phyloP scores from a whole-genome alignment of 2,113 vertebrate genomes.

The Andinoacara biseriatus region DNA sequence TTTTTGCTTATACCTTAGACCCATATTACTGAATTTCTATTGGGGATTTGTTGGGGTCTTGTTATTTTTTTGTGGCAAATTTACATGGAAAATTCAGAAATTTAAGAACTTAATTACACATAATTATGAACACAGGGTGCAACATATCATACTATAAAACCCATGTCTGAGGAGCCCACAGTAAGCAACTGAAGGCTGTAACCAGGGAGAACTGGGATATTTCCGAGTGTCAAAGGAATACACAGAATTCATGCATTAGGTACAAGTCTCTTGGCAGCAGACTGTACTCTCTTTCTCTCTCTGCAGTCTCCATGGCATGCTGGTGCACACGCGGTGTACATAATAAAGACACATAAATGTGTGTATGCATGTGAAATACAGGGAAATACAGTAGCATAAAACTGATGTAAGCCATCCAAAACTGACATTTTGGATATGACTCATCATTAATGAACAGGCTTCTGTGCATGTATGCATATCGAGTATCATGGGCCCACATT shows the following conservation, averaged over 20 bases:
- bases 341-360: too few species aligned
- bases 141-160: background rate
- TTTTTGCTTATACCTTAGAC: background rate
- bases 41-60: background rate
- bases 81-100: too few species aligned
- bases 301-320: background rate
- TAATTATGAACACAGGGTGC: background rate
- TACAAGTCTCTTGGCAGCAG: background rate
- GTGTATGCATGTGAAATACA: too few species aligned
- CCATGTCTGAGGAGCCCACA: background rate
- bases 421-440: too few species aligned
- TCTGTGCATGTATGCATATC: too few species aligned
- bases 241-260: background rate
- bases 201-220: background rate
- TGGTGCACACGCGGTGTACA: background rate
- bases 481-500: too few species aligned
- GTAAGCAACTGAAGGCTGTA: background rate
- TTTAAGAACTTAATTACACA: background rate
- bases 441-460: too few species aligned
- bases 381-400: too few species aligned
- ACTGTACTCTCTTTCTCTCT: background rate
- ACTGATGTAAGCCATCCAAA: too few species aligned
- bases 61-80: background rate
- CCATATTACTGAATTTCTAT: background rate
- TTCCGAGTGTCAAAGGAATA: rapidly evolving